Evolutionary conservation across 1,140 invertebrate genomes (phyloP).

Genomic region (Psilanteris sp.): DNA sequence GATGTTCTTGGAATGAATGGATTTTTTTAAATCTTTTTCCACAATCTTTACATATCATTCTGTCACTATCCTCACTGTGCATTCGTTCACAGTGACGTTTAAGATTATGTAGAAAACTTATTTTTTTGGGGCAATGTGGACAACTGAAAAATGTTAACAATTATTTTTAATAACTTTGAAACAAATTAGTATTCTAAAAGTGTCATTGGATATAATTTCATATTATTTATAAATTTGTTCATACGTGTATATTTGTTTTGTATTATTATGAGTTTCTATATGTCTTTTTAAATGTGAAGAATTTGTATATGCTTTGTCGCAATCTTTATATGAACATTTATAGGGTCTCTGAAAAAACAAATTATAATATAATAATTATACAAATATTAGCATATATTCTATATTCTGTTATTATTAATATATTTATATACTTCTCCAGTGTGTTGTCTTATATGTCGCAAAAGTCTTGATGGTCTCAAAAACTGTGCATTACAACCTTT

Average conservation of each 20-base stretch:
- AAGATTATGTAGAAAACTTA: constrained; percentile 62
- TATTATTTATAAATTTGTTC: too few species aligned
- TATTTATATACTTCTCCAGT: constrained; percentile 61
- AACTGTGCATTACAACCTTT: constrained; percentile 64
- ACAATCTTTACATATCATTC: constrained; percentile 65
- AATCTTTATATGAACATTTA: constrained; percentile 64
- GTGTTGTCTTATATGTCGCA: constrained; percentile 66
- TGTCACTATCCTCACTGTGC: constrained; percentile 44
- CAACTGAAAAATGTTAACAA: constrained; percentile 59
- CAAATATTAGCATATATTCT: too few species aligned
- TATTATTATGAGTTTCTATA: constrained; percentile 32
- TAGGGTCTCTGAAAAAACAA: constrained; percentile 64
- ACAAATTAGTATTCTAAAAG: too few species aligned
- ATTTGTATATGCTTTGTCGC: constrained; percentile 71
- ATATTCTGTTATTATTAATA: constrained; percentile 19
- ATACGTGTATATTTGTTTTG: constrained; percentile 24
- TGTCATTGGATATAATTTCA: too few species aligned
- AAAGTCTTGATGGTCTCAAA: constrained; percentile 61
- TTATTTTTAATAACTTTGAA: too few species aligned
- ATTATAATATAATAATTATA: constrained; percentile 13
- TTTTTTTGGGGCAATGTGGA: constrained; percentile 45
- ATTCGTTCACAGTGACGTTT: constrained; percentile 64
- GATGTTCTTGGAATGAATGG: constrained; percentile 52
- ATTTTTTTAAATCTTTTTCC: constrained; percentile 60
- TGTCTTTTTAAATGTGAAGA: constrained; percentile 70